These are phyloP conservation scores for Pitangus sulphuratus DNA, from an alignment of 2,797 vertebrate genomes.

Conservation along the genomic window DNA sequence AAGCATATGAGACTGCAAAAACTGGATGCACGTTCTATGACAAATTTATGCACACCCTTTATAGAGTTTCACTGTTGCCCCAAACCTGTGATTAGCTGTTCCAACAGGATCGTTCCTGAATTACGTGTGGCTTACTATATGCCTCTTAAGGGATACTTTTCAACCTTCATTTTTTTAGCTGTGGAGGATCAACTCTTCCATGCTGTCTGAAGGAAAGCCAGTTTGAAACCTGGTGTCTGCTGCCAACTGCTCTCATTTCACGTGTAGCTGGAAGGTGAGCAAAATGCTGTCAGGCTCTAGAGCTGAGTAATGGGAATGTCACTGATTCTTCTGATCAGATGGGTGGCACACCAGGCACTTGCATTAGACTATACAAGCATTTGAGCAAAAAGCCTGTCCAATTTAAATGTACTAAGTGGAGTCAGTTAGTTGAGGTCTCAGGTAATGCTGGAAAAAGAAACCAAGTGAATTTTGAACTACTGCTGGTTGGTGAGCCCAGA, in stretches of 20 bases:
- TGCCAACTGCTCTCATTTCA: not conserved
- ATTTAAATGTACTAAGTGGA: not conserved
- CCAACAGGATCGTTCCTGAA: slow-evolving; percentile 5
- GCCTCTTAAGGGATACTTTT: not conserved
- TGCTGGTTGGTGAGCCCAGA: not conserved
- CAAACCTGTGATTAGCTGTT: slow-evolving; percentile 36
- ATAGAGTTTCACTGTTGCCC: not conserved
- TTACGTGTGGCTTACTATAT: not conserved
- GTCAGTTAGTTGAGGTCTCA: not conserved
- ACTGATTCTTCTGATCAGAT: not conserved
- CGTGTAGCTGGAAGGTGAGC: not conserved
- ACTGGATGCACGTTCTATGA: not conserved
- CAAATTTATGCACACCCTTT: not conserved
- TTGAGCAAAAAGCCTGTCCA: not conserved
- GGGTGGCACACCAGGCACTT: not conserved
- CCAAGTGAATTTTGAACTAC: not conserved
- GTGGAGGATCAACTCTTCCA: not conserved
- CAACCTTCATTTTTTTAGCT: not conserved
- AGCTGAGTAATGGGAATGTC: not conserved
- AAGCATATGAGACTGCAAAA: not conserved
- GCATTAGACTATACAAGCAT: not conserved
- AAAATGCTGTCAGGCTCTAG: not conserved
- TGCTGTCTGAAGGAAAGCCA: not conserved
- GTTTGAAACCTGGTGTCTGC: not conserved
- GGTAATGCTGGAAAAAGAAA: not conserved